Evolutionary conservation across 1,140 invertebrate genomes (phyloP).

Genomic region (Capitella teleta): DNA sequence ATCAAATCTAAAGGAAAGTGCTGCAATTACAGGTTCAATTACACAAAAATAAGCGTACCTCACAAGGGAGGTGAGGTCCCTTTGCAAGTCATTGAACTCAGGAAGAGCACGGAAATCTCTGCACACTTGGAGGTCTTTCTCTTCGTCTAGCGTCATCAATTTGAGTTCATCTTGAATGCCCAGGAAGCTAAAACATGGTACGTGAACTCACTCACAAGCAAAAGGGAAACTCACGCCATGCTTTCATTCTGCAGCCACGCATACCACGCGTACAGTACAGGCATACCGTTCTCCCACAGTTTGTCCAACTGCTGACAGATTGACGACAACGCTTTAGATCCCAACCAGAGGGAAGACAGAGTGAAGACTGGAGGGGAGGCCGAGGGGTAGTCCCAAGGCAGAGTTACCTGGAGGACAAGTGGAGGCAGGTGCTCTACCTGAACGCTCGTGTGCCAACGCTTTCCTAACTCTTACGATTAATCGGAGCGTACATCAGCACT

Average conservation of each 20-base stretch:
- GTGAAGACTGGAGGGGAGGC: slow-evolving; percentile 17
- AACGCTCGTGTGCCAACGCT: slow-evolving; percentile 16
- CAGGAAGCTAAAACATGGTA: not conserved
- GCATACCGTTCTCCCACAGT: slow-evolving; percentile 16
- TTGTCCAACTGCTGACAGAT: slow-evolving; percentile 17
- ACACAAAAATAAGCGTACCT: not conserved
- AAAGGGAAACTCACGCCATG: slow-evolving; percentile 14
- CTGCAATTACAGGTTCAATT: not conserved
- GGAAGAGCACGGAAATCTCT: slow-evolving; percentile 15
- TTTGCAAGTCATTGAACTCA: slow-evolving; percentile 16
- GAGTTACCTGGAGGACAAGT: slow-evolving; percentile 16
- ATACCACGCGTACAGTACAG: slow-evolving; percentile 24
- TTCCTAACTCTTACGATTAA: no score
- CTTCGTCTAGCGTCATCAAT: slow-evolving; percentile 4
- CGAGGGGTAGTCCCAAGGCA: slow-evolving; percentile 22
- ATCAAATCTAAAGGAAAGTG: slow-evolving; percentile 9
- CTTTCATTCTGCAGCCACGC: slow-evolving; percentile 24
- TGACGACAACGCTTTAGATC: slow-evolving; percentile 11
- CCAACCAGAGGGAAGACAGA: slow-evolving; percentile 20
- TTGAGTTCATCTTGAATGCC: slow-evolving; percentile 1
- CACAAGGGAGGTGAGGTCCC: slow-evolving; percentile 16
- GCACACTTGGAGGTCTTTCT: slow-evolving; percentile 2
- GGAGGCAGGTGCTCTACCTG: slow-evolving; percentile 17
- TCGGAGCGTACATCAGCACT: no score
- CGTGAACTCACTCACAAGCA: slow-evolving; percentile 2